These are phyloP conservation scores for Galbula dea DNA, from an alignment of 2,113 vertebrate species.

Conservation along the genomic window DNA sequence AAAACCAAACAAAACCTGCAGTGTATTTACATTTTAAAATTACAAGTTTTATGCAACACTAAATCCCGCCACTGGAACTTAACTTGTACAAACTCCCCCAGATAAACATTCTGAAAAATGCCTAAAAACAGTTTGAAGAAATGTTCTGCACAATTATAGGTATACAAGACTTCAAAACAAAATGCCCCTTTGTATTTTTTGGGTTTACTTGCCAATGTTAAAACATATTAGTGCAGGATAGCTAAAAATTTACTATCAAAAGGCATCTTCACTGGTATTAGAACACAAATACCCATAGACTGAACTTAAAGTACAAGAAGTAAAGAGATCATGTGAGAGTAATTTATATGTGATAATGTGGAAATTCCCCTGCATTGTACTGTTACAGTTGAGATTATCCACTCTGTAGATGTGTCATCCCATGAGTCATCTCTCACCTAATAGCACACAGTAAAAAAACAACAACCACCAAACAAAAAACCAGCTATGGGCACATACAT, in stretches of 20 bases:
- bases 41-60: not conserved
- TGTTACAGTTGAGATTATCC: not conserved
- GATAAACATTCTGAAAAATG: not conserved
- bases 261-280: not conserved
- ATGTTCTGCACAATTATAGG: not conserved
- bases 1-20: not conserved
- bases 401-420: constrained; percentile 16
- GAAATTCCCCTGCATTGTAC: not conserved
- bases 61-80: not conserved
- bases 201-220: not conserved
- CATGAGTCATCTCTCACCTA: constrained; percentile 15
- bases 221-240: not conserved
- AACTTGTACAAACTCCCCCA: not conserved
- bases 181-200: not conserved
- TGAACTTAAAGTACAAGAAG: not conserved
- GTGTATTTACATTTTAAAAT: not conserved
- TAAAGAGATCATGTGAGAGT: not conserved
- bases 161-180: not conserved
- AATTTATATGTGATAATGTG: not conserved
- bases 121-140: not conserved
- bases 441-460: not conserved
- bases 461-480: too few species aligned
- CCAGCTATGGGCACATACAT: not conserved
- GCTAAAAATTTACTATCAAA: not conserved
- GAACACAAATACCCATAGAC: accelerated